Evolutionary conservation across 2,888 invertebrate genomes (phyloP), one percentile per base, ranked within the genome.

Genomic region (Drosophila barbarae): DNA sequence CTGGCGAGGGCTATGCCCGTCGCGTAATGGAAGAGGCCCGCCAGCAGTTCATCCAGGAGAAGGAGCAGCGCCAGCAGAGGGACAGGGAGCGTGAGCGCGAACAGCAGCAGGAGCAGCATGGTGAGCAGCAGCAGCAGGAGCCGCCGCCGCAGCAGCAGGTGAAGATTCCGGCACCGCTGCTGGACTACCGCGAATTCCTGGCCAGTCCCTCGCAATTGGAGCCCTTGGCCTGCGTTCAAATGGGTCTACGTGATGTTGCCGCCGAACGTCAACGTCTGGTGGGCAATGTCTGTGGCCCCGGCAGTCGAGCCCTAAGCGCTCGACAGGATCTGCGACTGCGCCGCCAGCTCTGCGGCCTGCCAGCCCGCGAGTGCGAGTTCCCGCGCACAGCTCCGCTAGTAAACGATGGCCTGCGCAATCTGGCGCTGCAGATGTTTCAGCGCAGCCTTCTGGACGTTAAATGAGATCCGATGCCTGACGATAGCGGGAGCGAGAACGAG

Each of bases 221-320:
- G 67, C 87, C 88, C 1, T 66, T 90, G 26, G 90, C 90, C 2
- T 87, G 88, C 23, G 90, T 91, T 35, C 91, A 94, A 90, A 93
- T 93, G 60, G 92, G 93, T 1, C 90, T 92, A 49, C 90, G 92
- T 57, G 91, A 92, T 69, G 90, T 92, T 26, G 90, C 91, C 68
- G 91, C 91, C n/a, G 91, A 93, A 65, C 91, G 93, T 12, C 92
- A 92, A 50, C 90, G 90, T 47, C 84, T 95, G 4, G 91, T 96
- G 72, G 92, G 92, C 66, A 93, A 93, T 82, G 92, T 94, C 42
- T 95, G 95, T 18, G 95, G 95, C 53, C 93, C 93, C 42, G 93
- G 93, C 78, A 93, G 95, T 30, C 91, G 95, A 15, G 96, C 95
- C 0, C 88, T 96, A 49, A 95, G 95, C 74, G 95, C 96, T 8